Percentiles rank a stretch among this genome's conserved stretches.
Evolutionary conservation across 2,888 invertebrate species (phyloP).

Genomic region (Zaprionus obscuricornis): DNA sequence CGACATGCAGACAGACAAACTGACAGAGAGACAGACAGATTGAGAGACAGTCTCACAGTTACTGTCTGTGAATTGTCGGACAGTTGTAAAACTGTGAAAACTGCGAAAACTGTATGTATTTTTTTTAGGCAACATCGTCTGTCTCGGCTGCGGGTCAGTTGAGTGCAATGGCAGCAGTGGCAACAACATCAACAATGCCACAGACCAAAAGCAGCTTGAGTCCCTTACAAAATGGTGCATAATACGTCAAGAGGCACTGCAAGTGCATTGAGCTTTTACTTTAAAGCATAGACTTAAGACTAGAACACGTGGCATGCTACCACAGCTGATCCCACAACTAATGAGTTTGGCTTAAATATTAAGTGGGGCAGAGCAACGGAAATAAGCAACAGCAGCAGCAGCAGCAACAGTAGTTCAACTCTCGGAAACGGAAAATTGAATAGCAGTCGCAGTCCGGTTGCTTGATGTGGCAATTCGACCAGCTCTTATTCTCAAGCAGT

Average conservation of each 20-base stretch:
- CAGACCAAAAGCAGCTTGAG: conserved; percentile 7
- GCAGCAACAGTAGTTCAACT: not conserved
- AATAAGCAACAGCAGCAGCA: conserved; percentile 7
- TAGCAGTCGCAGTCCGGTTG: not conserved
- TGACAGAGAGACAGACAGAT: conserved; percentile 15
- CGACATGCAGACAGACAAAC: conserved; percentile 35
- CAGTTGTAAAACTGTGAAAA: conserved; percentile 26
- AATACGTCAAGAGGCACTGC: conserved; percentile 30
- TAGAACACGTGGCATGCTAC: conserved; percentile 34
- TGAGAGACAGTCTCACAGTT: not conserved
- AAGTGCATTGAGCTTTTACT: conserved; percentile 22
- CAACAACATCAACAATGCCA: conserved; percentile 53
- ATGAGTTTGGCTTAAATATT: conserved; percentile 63
- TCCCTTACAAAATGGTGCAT: conserved; percentile 23
- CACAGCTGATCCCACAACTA: conserved; percentile 35
- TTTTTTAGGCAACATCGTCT: conserved; percentile 36
- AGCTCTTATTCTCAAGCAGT: not conserved
- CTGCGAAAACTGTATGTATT: conserved; percentile 14
- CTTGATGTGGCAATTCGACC: not conserved
- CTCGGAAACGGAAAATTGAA: conserved; percentile 34
- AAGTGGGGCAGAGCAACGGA: conserved; percentile 18
- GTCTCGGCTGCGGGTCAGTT: conserved; percentile 59
- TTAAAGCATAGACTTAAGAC: conserved; percentile 28
- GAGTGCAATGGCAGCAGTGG: conserved; percentile 61
- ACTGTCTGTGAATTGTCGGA: conserved; percentile 26